Conservation (phyloP, 2,797 vertebrate genomes). For the Euthynnus affinis region DNA sequence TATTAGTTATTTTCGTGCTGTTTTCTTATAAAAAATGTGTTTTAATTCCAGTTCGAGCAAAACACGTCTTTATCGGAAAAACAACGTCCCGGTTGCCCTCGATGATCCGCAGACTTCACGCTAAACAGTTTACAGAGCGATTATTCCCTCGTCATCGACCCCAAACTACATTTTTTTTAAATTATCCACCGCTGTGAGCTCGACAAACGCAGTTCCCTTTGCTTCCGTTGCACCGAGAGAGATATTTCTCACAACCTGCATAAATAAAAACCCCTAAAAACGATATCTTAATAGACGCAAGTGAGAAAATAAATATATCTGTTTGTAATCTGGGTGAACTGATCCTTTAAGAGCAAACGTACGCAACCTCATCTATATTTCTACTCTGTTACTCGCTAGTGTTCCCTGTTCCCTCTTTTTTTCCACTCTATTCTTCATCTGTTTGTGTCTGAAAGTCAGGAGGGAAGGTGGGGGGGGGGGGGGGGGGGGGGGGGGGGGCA, state of each 20-base stretch:
- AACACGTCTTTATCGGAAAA: too few species aligned
- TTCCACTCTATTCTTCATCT: slow-evolving; percentile 9
- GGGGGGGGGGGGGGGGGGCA: slow-evolving; percentile 14
- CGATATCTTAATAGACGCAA: too few species aligned
- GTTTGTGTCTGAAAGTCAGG: slow-evolving; percentile 15
- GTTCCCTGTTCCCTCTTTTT: slow-evolving; percentile 28
- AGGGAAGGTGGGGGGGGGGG: too few species aligned
- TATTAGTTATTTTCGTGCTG: too few species aligned
- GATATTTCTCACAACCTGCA: too few species aligned
- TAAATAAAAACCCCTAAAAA: too few species aligned
- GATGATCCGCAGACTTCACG: background rate
- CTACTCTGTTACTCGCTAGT: background rate
- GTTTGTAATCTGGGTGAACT: slow-evolving; percentile 14
- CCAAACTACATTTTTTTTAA: too few species aligned
- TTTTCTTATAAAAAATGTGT: too few species aligned
- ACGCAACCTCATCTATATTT: background rate
- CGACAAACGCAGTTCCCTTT: too few species aligned
- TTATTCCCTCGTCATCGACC: background rate
- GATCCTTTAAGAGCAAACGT: slow-evolving; percentile 17
- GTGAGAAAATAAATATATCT: background rate
- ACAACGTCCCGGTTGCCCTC: background rate
- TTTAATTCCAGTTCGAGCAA: too few species aligned
- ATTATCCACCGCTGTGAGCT: background rate
- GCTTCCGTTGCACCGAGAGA: background rate
- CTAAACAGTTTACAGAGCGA: too few species aligned